Conservation (phyloP, 30 jellyfish, hydroid and myxozoan species). For the Hydra vulgaris region DNA sequence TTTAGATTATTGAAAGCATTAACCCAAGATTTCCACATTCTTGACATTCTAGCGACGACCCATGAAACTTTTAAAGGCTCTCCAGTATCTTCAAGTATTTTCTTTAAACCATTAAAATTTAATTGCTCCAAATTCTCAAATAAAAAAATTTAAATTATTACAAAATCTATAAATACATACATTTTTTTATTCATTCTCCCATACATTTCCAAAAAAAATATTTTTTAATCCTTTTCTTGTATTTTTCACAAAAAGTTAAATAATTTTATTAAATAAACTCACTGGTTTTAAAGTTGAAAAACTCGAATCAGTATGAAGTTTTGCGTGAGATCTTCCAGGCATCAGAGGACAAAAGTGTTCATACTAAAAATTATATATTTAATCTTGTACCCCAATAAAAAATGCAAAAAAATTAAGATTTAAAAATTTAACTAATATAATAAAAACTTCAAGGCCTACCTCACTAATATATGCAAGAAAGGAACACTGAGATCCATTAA, state of each 20-base stretch:
- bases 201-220: not conserved
- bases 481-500: slow-evolving; percentile 71
- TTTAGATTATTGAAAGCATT: slow-evolving; percentile 30
- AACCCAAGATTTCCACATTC: slow-evolving; percentile 60
- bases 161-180: not conserved
- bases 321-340: slow-evolving; percentile 47
- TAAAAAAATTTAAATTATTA: no score
- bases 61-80: slow-evolving; percentile 34
- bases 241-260: no score
- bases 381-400: not conserved
- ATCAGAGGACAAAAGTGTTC: slow-evolving; percentile 84
- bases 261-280: no score
- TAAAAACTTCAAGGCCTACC: no score
- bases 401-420: not conserved
- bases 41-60: slow-evolving; percentile 48
- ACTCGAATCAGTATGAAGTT: slow-evolving; percentile 1
- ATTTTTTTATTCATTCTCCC: not conserved
- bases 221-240: no score
- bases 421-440: no score
- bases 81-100: slow-evolving; percentile 9
- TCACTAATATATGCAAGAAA: slow-evolving; percentile 59
- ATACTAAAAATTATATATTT: not conserved
- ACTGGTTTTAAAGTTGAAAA: slow-evolving; percentile 49
- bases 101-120: slow-evolving; percentile 37
- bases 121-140: slow-evolving; percentile 35